These are phyloP conservation scores for Oreotrochilus melanogaster DNA, from an alignment of 2,113 vertebrate species.

Conservation along the genomic window DNA sequence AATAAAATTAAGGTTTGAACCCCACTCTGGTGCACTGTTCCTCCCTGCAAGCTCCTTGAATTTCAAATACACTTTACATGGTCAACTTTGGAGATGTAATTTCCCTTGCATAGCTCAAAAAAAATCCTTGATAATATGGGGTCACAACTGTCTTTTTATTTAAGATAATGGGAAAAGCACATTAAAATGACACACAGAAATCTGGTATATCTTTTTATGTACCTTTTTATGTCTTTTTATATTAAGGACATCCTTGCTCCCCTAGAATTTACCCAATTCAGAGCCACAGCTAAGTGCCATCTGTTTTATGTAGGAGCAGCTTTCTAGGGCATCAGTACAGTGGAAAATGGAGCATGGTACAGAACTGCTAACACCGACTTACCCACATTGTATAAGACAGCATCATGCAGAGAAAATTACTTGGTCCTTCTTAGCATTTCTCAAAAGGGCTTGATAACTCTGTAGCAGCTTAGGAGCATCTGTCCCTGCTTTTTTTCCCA, in stretches of 20 bases:
- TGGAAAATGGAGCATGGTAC: background rate
- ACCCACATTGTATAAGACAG: rapidly evolving
- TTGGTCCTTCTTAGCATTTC: background rate
- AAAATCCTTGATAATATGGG: background rate
- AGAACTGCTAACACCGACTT: background rate
- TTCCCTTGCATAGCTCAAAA: background rate
- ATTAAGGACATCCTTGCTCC: background rate
- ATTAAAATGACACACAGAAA: background rate
- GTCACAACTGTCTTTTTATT: background rate
- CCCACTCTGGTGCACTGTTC: background rate
- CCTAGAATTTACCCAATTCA: background rate
- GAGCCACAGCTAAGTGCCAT: background rate
- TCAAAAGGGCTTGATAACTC: background rate
- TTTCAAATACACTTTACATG: background rate
- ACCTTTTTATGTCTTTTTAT: no score
- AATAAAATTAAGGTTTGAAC: background rate
- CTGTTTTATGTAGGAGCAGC: background rate
- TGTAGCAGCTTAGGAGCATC: background rate
- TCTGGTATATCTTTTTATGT: background rate
- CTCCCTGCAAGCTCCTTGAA: background rate
- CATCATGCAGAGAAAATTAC: background rate
- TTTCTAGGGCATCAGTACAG: background rate
- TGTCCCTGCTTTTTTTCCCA: background rate
- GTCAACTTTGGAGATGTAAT: background rate
- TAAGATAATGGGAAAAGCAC: background rate